A percentile compares a stretch with the other conserved stretches of the same genome.
Conservation (phyloP, 2,888 invertebrate genomes). For the Stenurella melanura region DNA sequence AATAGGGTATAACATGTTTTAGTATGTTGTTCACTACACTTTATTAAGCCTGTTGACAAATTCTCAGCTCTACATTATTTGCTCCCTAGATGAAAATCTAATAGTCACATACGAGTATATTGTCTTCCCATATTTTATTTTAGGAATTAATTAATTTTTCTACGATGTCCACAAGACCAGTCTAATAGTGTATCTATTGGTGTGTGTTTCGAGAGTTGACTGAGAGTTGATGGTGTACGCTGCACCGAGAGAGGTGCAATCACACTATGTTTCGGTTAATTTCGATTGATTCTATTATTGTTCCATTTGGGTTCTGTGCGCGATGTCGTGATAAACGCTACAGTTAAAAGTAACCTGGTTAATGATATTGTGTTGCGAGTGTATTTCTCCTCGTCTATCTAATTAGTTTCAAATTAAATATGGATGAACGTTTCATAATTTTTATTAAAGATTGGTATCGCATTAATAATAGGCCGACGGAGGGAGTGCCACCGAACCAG, state of each 20-base stretch:
- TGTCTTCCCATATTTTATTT: no score
- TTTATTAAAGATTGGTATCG: slow-evolving; percentile 72
- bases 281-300: slow-evolving; percentile 53
- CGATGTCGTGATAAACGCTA: slow-evolving; percentile 48
- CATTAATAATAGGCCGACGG: slow-evolving; percentile 68
- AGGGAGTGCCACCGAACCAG: slow-evolving; percentile 52
- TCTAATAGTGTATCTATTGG: no score
- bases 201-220: background rate
- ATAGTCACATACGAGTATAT: no score
- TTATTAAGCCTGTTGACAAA: no score
- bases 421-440: slow-evolving; percentile 68
- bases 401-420: slow-evolving; percentile 65
- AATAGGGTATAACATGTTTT: no score
- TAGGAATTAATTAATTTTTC: no score
- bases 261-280: slow-evolving; percentile 48
- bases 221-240: background rate
- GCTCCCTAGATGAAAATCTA: no score
- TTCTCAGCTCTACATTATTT: no score
- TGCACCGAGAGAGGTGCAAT: slow-evolving; percentile 23
- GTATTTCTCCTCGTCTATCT: slow-evolving; percentile 33
- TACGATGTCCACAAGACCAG: no score
- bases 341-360: slow-evolving; percentile 47
- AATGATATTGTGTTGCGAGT: slow-evolving; percentile 49
- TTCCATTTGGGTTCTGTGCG: slow-evolving; percentile 33
- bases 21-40: no score